A percentile compares a stretch with the other conserved stretches of the same genome.
These are phyloP conservation scores for Cirrhinus mrigala DNA, from an alignment of 2,797 vertebrate genomes.

Conservation along the genomic window DNA sequence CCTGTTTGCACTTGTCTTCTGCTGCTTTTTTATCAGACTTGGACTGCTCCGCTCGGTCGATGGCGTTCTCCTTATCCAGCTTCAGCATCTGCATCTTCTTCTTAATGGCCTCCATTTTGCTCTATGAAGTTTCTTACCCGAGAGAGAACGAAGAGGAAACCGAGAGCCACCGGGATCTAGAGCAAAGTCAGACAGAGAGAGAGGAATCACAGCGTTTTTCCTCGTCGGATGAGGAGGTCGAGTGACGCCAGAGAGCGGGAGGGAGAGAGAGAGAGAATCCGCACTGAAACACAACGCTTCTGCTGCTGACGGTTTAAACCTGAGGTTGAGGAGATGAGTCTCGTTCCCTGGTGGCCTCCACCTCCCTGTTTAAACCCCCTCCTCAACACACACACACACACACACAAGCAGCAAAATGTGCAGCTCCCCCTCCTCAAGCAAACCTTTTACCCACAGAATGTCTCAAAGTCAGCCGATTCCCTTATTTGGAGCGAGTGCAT, in stretches of 20 bases:
- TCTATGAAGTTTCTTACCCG: background rate
- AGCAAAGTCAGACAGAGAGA: constrained; percentile 49
- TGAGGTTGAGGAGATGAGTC: constrained; percentile 79
- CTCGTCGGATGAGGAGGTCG: constrained; percentile 20
- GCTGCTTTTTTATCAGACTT: constrained; percentile 90
- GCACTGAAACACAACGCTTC: constrained; percentile 70
- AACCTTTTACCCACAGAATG: constrained; percentile 70
- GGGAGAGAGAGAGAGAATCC: constrained; percentile 59
- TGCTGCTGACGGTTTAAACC: constrained; percentile 82
- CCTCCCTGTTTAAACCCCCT: constrained; percentile 60
- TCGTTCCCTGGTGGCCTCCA: constrained; percentile 77
- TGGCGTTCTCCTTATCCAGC: constrained; percentile 95
- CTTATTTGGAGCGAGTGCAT: constrained; percentile 86
- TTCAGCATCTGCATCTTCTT: constrained; percentile 99
- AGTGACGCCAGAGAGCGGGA: constrained; percentile 41
- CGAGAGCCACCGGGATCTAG: constrained; percentile 2
- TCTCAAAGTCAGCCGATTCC: constrained; percentile 75
- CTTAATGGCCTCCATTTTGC: constrained; percentile 95
- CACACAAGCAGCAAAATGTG: constrained; percentile 52
- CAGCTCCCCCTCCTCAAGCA: constrained; percentile 55
- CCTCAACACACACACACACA: constrained; percentile 65
- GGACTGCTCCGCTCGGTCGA: constrained; percentile 92
- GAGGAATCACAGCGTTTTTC: constrained; percentile 20
- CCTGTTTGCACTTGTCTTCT: constrained; percentile 93
- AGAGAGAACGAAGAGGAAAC: background rate